phyloP scores from a whole-genome alignment of 2,888 invertebrate species.

The Dastarcus helophoroides region DNA sequence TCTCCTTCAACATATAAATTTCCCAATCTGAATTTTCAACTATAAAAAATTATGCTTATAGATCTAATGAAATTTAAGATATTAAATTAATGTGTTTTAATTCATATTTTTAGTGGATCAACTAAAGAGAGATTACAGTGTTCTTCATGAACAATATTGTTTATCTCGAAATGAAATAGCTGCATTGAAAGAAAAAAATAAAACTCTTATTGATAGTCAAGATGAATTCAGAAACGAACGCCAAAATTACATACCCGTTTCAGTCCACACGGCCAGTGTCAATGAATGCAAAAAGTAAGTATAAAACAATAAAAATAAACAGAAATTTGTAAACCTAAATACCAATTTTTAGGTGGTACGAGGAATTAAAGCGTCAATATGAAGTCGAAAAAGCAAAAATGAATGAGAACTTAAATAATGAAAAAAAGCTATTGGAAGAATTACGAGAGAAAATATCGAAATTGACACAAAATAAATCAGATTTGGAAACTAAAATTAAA shows the following conservation, averaged over 20 bases:
- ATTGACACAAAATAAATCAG: conserved; percentile 37
- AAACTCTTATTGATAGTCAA: conserved; percentile 42
- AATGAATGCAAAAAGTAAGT: conserved; percentile 59
- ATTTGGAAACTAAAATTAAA: conserved; percentile 41
- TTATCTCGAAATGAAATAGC: conserved; percentile 46
- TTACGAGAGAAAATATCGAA: conserved; percentile 40
- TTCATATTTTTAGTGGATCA: conserved; percentile 42
- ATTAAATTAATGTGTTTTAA: too few species aligned
- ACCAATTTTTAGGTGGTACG: conserved; percentile 53
- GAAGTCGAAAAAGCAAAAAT: conserved; percentile 54
- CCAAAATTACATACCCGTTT: conserved; percentile 47
- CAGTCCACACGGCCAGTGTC: conserved; percentile 53
- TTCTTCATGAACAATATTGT: conserved; percentile 51
- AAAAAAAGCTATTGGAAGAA: conserved; percentile 37
- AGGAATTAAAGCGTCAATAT: conserved; percentile 64
- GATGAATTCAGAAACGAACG: conserved; percentile 44
- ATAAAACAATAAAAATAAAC: too few species aligned
- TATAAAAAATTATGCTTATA: too few species aligned
- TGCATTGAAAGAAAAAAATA: conserved; percentile 46
- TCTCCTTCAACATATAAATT: too few species aligned
- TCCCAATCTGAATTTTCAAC: too few species aligned
- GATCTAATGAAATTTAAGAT: too few species aligned
- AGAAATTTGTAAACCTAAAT: too few species aligned
- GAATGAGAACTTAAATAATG: conserved; percentile 39
- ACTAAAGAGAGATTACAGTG: conserved; percentile 53